Evolutionary conservation across 2,888 invertebrate genomes (phyloP), one percentile per base, ranked within the genome.

Genomic region (Volucella bombylans): DNA sequence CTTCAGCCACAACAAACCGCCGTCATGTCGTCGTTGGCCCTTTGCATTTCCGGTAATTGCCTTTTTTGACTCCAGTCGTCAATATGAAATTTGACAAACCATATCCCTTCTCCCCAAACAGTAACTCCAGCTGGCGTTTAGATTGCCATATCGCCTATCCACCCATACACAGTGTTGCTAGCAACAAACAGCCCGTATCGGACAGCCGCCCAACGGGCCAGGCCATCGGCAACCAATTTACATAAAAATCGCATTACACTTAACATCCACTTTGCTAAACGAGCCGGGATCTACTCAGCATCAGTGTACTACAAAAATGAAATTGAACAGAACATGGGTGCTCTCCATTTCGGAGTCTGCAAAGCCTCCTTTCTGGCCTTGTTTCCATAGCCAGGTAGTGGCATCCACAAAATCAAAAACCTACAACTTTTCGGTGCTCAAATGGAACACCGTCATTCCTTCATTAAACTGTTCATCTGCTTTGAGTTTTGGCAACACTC

Each of bases 201-300:
- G 31, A 31, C 6, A 31, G 6, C 6, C 0, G 31, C 77, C 18
- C 18, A 31, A 31, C 31, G 6, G 31, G 81, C 76, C 85, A 61
- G 31, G 81, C 76, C 85, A 61, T 81, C 67, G 85, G 76, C 72
- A 81, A 85, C 72, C 81, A 90, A 90, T 91, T 91, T 90, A 91
- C 90, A 90, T 90, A 91, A 91, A 90, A 90, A 90, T 90, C 90
- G 90, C 90, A 90, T 90, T 90, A 90, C 90, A 91, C 91, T 91
- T 90, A 90, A 91, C 91, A 90, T 90, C 91, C 90, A 90, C 91
- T 90, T 91, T 91, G 90, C 89, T 90, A 91, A 90, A 91, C 91
- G 91, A 91, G 90, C 90, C 90, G 67, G 62, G 45, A 72, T 78
- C 82, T 72, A 88, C 87, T 87, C 82, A 77, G 61, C 65, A 65